These are phyloP conservation scores for Emydura subglobosa DNA, from an alignment of 2,113 vertebrate species.

Conservation along the genomic window DNA sequence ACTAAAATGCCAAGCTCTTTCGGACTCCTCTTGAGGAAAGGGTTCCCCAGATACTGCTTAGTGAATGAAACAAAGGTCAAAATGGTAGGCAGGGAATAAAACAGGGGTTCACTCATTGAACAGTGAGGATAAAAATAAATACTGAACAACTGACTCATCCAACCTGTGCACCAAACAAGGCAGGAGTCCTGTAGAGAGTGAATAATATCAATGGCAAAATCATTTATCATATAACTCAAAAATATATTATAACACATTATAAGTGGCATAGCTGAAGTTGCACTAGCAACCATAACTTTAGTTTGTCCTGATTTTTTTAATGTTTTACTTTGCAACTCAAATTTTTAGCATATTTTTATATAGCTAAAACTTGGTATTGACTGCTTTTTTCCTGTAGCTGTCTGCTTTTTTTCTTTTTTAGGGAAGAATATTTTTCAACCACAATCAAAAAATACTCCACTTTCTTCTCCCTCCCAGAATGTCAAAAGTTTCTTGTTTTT, in stretches of 20 bases:
- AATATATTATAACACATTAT: not conserved
- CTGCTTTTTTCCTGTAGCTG: not conserved
- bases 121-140: slow-evolving; percentile 17
- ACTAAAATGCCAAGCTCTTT: not conserved
- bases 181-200: not conserved
- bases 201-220: not conserved
- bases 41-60: slow-evolving; percentile 8
- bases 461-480: not conserved
- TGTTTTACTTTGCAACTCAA: not conserved
- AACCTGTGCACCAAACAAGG: slow-evolving; percentile 20
- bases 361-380: not conserved
- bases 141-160: slow-evolving; percentile 18
- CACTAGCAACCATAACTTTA: slow-evolving; percentile 18
- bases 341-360: not conserved
- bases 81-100: not conserved
- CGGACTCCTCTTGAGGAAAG: not conserved
- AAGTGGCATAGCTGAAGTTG: not conserved
- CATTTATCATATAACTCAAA: not conserved
- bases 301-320: not conserved
- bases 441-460: not conserved
- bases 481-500: not conserved
- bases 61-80: not conserved
- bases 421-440: not conserved
- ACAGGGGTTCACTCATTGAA: not conserved
- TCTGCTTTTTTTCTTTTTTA: not conserved